These are phyloP conservation scores for Stegodyphus dumicola DNA, from an alignment of 1,140 invertebrate species.

Conservation along the genomic window DNA sequence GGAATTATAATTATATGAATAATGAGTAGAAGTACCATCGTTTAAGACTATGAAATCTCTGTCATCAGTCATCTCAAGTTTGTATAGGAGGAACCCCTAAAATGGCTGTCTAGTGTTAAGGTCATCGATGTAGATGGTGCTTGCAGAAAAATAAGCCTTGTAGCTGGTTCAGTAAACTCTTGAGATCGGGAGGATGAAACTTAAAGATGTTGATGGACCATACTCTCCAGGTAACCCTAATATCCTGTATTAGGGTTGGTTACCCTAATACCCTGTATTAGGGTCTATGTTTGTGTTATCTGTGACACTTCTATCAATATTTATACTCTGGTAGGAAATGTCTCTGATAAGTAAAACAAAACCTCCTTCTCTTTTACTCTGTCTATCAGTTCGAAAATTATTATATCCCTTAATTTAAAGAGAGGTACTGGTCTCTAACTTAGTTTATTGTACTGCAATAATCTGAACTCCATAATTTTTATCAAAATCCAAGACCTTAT, in stretches of 20 bases:
- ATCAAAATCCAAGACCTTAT: not conserved
- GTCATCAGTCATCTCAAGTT: not conserved
- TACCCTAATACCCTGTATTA: no score
- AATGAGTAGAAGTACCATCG: not conserved
- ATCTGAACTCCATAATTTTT: not conserved
- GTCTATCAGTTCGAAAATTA: not conserved
- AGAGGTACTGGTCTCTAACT: not conserved
- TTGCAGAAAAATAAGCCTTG: not conserved
- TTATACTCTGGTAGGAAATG: conserved; percentile 9
- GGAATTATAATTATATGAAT: not conserved
- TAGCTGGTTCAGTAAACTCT: not conserved
- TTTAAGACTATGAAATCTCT: not conserved
- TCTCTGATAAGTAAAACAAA: not conserved
- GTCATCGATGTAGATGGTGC: not conserved
- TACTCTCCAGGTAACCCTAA: not conserved
- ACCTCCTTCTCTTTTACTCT: conserved; percentile 2
- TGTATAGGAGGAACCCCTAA: not conserved
- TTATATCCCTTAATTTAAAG: not conserved
- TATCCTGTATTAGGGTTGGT: conserved; percentile 1
- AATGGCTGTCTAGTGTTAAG: not conserved
- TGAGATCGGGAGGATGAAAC: not conserved
- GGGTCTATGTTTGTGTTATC: not conserved
- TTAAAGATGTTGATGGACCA: conserved; percentile 1
- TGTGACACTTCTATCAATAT: not conserved
- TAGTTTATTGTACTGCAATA: not conserved